Base-by-base conservation (phyloP, 2,888 invertebrate genomes). In the Volucella bombylans region DNA sequence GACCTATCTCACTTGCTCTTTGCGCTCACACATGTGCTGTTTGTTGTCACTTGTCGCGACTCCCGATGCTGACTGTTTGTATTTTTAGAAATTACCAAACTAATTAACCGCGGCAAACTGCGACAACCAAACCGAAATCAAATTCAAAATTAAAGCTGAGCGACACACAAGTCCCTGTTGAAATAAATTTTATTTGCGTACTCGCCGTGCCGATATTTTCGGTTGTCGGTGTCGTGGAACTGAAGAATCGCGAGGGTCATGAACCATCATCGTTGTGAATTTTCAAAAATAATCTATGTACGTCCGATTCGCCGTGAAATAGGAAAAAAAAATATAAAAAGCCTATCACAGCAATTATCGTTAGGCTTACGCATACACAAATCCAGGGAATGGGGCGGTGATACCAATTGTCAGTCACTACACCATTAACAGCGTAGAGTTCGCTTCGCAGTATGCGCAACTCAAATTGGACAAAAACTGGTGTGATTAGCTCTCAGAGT, bases 11-110 rank as follows among this genome's bases (percentile, higher is more conserved):
- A 61, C 71, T 77, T 50, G 47, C 79, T 39, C 52, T 55, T 47
- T 62, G 14, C 52, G 52, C 45, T 12, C 45, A 45, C 45, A 18
- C 57, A 72, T 76, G 52, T 78, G 55, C 31, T 6, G 31, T 31
- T 59, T 65, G 49, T 64, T 80, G 74, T 76, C 80, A 81, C 72
- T 72, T 71, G 45, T 57, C 55, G 31, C 31, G 6, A 31, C 31
- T 31, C 31, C 0, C 39, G 38, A 38, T 41, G 49, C 59, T 71
- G 11, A 57, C 14, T 55, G 23, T 14, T 49, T 55, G 62, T 79
- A 86, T 82, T 86, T 86, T 82, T 82, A 86, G 78, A 76, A 76
- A 83, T 82, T 83, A 86, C 82, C 69, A 68, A 86, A 77, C 50
- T 73, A 86, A 79, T 78, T 86, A 74, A 67, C 74, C 86, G 57